Conservation (phyloP, 1,140 invertebrate genomes). For the Platyscapa corneri region DNA sequence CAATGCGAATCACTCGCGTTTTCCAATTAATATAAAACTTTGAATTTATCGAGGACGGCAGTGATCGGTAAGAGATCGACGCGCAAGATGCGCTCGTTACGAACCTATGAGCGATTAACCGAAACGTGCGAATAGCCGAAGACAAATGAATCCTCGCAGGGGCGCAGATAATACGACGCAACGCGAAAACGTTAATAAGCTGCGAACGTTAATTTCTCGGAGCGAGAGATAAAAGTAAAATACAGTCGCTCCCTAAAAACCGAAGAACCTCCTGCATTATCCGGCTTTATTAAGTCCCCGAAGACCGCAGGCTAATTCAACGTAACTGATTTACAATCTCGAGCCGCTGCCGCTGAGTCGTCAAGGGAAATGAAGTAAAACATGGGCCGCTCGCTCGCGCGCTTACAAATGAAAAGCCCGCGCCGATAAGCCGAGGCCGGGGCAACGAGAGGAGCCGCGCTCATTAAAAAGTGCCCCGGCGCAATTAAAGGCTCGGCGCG, state of each 20-base stretch:
- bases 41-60: no score
- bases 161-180: background rate
- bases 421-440: background rate
- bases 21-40: no score
- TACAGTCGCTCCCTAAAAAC: background rate
- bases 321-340: conserved; percentile 30
- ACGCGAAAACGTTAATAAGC: conserved; percentile 16
- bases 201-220: background rate
- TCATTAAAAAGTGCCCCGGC: conserved; percentile 29
- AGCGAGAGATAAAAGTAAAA: background rate
- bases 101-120: background rate
- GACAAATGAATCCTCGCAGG: background rate
- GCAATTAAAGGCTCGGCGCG: conserved; percentile 36
- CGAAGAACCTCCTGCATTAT: background rate
- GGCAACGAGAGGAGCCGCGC: background rate
- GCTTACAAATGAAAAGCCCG: background rate
- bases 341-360: background rate
- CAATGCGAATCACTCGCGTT: no score
- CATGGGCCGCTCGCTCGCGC: background rate
- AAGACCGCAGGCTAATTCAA: conserved; percentile 18
- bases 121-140: background rate
- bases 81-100: background rate
- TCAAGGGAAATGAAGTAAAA: conserved; percentile 25
- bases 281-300: conserved; percentile 63
- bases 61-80: no score